Conservation (phyloP, 2,113 vertebrate genomes). For the Aphelocoma coerulescens region DNA sequence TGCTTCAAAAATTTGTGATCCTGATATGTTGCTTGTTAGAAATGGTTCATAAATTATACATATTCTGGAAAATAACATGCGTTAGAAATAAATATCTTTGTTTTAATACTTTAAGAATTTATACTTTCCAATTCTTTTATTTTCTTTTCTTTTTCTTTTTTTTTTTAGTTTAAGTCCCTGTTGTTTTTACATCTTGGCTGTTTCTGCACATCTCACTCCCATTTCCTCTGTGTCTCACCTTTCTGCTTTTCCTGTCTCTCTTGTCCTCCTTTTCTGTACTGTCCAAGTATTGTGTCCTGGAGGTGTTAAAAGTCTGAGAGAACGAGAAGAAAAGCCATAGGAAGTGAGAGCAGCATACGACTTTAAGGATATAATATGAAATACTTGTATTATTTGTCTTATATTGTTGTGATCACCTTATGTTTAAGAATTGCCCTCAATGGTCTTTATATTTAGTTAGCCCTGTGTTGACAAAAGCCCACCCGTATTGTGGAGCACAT, state of each 20-base stretch:
- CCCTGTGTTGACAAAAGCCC: fast-evolving
- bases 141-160: background rate
- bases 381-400: background rate
- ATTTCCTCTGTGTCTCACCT: background rate
- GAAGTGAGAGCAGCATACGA: background rate
- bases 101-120: background rate
- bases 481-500: background rate
- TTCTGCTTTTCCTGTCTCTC: background rate
- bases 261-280: background rate
- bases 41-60: background rate
- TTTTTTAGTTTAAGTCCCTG: background rate
- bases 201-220: background rate
- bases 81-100: background rate
- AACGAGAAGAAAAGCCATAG: background rate
- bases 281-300: background rate
- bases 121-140: background rate
- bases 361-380: background rate
- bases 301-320: background rate
- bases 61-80: conserved; percentile 36
- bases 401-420: background rate
- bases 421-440: background rate
- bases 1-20: background rate
- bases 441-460: background rate
- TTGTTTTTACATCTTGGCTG: background rate
- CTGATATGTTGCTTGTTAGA: background rate